Conservation (phyloP, 1,140 invertebrate species). For the Pissodes strobi region DNA sequence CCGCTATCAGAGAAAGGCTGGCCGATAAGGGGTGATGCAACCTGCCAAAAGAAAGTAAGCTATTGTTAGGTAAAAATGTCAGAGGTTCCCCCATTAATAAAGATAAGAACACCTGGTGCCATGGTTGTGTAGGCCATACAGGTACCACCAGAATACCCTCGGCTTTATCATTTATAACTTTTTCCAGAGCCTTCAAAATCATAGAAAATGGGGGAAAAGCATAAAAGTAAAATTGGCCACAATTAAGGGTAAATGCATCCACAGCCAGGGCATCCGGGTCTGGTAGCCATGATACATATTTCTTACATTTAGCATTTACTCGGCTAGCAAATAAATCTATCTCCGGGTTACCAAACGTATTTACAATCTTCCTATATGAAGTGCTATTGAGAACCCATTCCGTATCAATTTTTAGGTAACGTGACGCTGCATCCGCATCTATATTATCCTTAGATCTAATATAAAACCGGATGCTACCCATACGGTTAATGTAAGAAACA, state of each 20-base stretch:
- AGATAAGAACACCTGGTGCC: constrained; percentile 40
- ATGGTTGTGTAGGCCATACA: constrained; percentile 49
- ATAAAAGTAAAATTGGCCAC: constrained; percentile 35
- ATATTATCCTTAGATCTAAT: constrained; percentile 41
- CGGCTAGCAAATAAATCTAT: constrained; percentile 44
- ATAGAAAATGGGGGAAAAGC: constrained; percentile 42
- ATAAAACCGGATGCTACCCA: constrained; percentile 32
- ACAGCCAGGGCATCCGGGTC: constrained; percentile 33
- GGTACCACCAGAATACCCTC: constrained; percentile 46
- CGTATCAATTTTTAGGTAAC: constrained; percentile 10
- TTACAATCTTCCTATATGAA: constrained; percentile 29
- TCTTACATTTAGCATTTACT: constrained; percentile 42
- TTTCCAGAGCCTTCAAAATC: constrained; percentile 36
- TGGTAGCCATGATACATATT: constrained; percentile 38
- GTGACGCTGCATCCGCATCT: constrained; percentile 41
- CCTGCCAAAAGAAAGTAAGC: background rate
- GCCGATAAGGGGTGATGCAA: background rate
- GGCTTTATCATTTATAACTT: constrained; percentile 43
- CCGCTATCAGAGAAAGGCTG: background rate
- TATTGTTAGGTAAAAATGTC: constrained; percentile 19
- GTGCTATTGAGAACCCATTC: constrained; percentile 1
- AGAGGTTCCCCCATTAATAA: constrained; percentile 3
- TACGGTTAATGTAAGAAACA: constrained; percentile 26
- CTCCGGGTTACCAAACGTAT: constrained; percentile 29
- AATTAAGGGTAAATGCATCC: constrained; percentile 38